A percentile compares a stretch with the other conserved stretches of the same genome.
Conservation (phyloP, 2,888 invertebrate genomes). For the Drosophila basisetae region DNA sequence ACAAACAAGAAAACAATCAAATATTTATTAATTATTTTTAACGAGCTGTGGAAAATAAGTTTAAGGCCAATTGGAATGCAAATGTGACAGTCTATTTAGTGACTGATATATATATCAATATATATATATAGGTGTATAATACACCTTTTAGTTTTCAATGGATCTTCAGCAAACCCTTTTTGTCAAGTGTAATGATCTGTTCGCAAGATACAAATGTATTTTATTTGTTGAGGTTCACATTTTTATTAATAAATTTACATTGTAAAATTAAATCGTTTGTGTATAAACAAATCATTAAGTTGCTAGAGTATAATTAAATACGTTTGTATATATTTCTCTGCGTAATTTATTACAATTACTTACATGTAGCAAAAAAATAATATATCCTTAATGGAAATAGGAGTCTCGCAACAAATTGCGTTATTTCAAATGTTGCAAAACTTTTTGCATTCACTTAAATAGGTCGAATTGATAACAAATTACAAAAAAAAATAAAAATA, state of each 20-base stretch:
- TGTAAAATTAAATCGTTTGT: background rate
- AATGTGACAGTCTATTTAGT: background rate
- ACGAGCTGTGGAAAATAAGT: background rate
- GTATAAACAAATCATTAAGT: background rate
- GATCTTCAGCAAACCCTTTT: background rate
- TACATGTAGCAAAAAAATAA: conserved; percentile 6
- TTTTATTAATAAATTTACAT: background rate
- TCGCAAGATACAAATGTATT: background rate
- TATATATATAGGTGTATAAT: background rate
- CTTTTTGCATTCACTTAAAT: background rate
- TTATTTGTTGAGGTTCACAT: background rate
- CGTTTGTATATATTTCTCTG: background rate
- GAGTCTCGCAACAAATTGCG: background rate
- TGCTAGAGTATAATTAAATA: background rate
- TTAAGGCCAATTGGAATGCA: background rate
- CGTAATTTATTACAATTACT: conserved; percentile 20
- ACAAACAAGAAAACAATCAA: background rate
- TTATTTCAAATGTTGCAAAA: background rate
- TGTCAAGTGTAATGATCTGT: background rate
- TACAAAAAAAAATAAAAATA: conserved; percentile 1
- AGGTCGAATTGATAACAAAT: background rate
- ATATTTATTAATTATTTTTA: background rate
- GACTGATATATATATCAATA: background rate
- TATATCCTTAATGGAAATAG: background rate
- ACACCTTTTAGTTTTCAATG: background rate